Evolutionary conservation across 2,797 vertebrate species (phyloP).

Genomic region (Pseudochirops corinnae): DNA sequence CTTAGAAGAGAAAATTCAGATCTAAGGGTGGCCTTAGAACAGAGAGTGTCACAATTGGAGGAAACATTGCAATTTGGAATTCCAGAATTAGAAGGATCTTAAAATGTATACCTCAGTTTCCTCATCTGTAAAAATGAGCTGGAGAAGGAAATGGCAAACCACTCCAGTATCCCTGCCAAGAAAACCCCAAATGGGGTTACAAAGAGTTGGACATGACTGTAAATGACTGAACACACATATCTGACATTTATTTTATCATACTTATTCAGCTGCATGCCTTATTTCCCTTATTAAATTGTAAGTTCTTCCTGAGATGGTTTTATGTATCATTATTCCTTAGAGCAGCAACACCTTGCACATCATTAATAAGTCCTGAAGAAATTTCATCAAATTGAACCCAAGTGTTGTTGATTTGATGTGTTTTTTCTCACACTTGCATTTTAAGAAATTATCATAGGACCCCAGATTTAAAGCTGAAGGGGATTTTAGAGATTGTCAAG

Average conservation of each 20-base stretch:
- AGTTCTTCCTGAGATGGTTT: background rate
- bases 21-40: background rate
- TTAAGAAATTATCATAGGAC: background rate
- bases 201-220: background rate
- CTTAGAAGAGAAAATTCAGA: background rate
- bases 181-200: background rate
- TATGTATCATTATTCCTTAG: background rate
- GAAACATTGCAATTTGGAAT: background rate
- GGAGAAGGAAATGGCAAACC: background rate
- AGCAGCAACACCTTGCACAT: background rate
- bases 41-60: background rate
- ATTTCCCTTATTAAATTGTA: background rate
- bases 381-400: background rate
- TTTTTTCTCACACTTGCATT: background rate
- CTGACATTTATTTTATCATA: background rate
- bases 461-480: background rate
- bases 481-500: background rate
- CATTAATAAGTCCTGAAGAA: background rate
- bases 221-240: background rate
- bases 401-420: background rate
- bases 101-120: background rate
- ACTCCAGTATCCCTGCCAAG: background rate
- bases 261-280: background rate
- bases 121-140: background rate
- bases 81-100: background rate